Evolutionary conservation across 2,888 invertebrate genomes (phyloP).

Genomic region (Scrobipalpa atriplicella): DNA sequence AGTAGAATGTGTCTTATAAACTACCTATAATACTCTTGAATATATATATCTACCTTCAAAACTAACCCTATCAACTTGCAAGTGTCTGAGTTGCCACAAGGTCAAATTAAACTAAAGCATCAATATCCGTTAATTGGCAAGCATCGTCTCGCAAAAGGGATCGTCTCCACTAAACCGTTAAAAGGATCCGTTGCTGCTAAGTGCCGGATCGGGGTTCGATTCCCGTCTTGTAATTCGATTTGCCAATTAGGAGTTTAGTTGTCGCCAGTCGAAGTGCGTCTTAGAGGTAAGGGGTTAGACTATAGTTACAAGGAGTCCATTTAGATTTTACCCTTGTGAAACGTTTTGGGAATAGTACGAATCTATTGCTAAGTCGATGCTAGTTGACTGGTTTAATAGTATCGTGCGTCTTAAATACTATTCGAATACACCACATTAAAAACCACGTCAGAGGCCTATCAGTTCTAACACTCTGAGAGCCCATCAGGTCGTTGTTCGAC

Average conservation of each 20-base stretch:
- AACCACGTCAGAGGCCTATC: no score
- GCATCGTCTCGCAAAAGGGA: constrained; percentile 75
- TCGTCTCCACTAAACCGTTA: constrained; percentile 80
- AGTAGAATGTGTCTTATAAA: no score
- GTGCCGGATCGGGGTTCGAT: constrained; percentile 69
- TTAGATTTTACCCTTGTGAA: constrained; percentile 50
- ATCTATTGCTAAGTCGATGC: not conserved
- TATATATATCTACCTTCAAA: no score
- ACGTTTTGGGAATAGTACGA: constrained; percentile 6
- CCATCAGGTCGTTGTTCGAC: no score
- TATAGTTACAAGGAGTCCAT: constrained; percentile 47
- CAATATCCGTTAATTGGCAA: constrained; percentile 74
- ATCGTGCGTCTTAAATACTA: no score
- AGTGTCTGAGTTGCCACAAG: constrained; percentile 17
- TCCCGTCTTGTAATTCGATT: constrained; percentile 79
- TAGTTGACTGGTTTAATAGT: not conserved
- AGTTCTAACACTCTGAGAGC: no score
- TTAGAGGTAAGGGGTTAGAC: constrained; percentile 59
- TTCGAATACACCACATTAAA: no score
- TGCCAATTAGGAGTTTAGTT: constrained; percentile 79
- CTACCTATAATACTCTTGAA: no score
- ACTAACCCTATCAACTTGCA: not conserved
- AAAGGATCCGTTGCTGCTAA: constrained; percentile 76
- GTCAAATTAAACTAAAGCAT: constrained; percentile 46
- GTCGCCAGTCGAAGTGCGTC: constrained; percentile 65